Conservation (phyloP, 2,888 invertebrate species). For the Caenorhabditis virilis region DNA sequence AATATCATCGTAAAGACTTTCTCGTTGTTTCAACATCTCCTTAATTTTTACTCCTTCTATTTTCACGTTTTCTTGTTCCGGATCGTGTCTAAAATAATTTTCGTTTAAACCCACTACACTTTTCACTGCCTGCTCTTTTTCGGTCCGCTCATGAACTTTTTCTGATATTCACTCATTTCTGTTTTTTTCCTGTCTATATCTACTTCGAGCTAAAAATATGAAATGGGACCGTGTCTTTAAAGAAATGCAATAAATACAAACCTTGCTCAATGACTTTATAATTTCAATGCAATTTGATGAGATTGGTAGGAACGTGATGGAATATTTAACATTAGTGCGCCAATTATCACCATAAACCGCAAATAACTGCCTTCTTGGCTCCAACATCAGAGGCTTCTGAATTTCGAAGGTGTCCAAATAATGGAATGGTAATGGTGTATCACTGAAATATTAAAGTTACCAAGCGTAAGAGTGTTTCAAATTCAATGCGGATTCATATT, state of each 20-base stretch:
- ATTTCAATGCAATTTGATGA: conserved; percentile 27
- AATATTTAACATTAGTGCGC: conserved; percentile 64
- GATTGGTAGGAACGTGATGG: conserved; percentile 61
- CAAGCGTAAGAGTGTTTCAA: no score
- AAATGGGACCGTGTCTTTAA: no score
- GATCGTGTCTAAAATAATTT: conserved; percentile 53
- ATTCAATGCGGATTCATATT: no score
- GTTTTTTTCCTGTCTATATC: conserved; percentile 57
- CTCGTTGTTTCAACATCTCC: conserved; percentile 52
- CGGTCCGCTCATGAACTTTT: conserved; percentile 64
- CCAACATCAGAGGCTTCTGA: conserved; percentile 56
- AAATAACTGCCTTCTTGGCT: conserved; percentile 62
- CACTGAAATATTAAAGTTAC: no score
- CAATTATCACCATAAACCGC: conserved; percentile 69
- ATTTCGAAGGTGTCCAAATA: conserved; percentile 64
- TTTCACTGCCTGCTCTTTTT: no score
- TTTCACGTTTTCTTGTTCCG: conserved; percentile 55
- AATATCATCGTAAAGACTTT: conserved; percentile 59
- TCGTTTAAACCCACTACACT: conserved; percentile 42
- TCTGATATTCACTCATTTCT: conserved; percentile 66
- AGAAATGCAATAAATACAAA: no score
- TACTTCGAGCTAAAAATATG: no score
- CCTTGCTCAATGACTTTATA: conserved; percentile 41
- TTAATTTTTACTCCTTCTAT: conserved; percentile 58
- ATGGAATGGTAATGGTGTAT: conserved; percentile 66